Evolutionary conservation across 2,888 invertebrate genomes (phyloP), one percentile per base, ranked within the genome.

Genomic region (Leptogaster cylindrica): DNA sequence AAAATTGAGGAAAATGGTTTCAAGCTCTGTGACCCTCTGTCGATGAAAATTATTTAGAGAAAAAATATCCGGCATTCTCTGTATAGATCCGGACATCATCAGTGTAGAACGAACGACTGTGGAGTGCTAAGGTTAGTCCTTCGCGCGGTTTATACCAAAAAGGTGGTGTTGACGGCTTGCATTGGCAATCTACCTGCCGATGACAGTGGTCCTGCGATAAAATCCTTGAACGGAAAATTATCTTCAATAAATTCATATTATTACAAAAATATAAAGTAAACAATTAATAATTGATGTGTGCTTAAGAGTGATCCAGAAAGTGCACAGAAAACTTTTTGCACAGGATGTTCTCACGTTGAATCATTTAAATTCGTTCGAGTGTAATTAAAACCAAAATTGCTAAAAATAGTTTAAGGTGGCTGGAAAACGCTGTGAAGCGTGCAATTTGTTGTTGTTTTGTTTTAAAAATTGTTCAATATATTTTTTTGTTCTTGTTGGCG

Each of bases 21-120:
- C 44, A 61, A 25, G 52, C 52, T 52, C 52, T 52, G n/a, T n/a
- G 52, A 33, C 52, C 52, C 52, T 52, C 52, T 52, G 52, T 33
- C 52, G 52, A 52, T 52, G 52, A 52, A 52, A 31, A 52, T 52
- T 52, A 14, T 52, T 28, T 31, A 52, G 52, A 33, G 18, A 52
- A 52, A n/a, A n/a, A n/a, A 52, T 31, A 52, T 52, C 52, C 33
- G 31, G 52, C 52, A n/a, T n/a, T n/a, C n/a, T n/a, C n/a, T n/a
- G n/a, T n/a, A n/a, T n/a, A 52, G 33, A 33, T 33, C 52, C 33
- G 31, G 16, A 52, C 33, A 33, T 41, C 58, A 39, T 78, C 77
- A 78, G 78, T 78, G 78, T 75, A 77, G 77, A 78, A 76, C 77
- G 77, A 77, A 77, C 79, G 74, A 76, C 75, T 78, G 75, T 75